Evolutionary conservation across 2,113 vertebrate species (phyloP).

Genomic region (Amblyornis subalaris): DNA sequence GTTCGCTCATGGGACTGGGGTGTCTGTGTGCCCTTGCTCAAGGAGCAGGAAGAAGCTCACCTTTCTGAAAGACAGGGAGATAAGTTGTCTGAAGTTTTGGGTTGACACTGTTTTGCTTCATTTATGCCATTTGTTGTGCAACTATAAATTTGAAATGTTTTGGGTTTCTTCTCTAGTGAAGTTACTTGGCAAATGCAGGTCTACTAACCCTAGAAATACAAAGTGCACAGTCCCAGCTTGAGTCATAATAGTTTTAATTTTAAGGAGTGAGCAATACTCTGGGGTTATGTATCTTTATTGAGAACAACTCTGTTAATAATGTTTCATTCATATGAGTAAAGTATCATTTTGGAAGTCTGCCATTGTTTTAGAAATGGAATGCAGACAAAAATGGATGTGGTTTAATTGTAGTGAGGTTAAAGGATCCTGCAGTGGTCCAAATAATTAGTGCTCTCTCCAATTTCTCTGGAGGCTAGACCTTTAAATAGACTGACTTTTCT

Average conservation of each 20-base stretch:
- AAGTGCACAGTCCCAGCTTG: neutral
- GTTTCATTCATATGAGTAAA: neutral
- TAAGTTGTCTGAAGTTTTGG: neutral
- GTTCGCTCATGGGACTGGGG: accelerated
- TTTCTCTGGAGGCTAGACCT: neutral
- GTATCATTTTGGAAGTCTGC: neutral
- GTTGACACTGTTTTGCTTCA: neutral
- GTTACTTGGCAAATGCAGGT: neutral
- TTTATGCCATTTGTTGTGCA: neutral
- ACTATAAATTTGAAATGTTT: neutral
- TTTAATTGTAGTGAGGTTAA: neutral
- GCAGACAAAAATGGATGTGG: neutral
- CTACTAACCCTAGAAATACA: neutral
- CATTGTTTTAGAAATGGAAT: neutral
- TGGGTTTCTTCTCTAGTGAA: neutral
- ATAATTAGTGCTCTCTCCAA: neutral
- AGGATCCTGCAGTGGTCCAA: neutral
- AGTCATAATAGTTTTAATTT: neutral
- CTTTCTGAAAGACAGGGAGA: neutral
- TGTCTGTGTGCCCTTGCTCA: accelerated
- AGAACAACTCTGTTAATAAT: neutral
- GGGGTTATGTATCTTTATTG: neutral
- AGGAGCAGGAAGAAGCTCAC: neutral
- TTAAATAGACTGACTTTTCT: neutral
- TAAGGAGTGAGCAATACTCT: neutral